These are phyloP conservation scores for Zosterops hypoxanthus DNA, from an alignment of 2,113 vertebrate species.

Conservation along the genomic window DNA sequence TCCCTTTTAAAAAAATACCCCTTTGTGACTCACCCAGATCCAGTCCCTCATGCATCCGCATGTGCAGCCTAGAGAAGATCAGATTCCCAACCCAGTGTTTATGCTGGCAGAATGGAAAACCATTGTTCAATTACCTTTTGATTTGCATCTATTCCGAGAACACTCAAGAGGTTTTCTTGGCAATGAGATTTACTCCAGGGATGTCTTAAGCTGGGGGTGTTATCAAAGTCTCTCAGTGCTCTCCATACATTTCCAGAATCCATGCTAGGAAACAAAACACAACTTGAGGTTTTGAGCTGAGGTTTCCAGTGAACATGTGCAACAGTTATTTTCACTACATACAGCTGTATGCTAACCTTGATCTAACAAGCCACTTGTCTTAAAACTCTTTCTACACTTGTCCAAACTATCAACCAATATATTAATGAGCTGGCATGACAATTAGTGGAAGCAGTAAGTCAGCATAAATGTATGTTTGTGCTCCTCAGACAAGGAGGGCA, in stretches of 20 bases:
- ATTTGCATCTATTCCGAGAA: constrained; percentile 71
- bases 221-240: constrained; percentile 53
- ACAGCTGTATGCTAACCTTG: not conserved
- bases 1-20: not conserved
- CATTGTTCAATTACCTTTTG: constrained; percentile 56
- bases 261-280: constrained; percentile 57
- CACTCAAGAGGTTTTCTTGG: constrained; percentile 62
- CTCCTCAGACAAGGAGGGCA: not conserved
- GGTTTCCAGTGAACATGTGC: not conserved
- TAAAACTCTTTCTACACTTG: not conserved
- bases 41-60: not conserved
- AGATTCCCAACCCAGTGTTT: not conserved
- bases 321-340: not conserved
- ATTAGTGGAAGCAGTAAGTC: not conserved
- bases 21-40: not conserved
- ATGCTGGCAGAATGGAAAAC: not conserved
- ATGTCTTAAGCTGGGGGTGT: not conserved
- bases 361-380: not conserved
- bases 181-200: constrained; percentile 63
- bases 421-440: not conserved
- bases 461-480: not conserved
- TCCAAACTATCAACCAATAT: not conserved
- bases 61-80: not conserved
- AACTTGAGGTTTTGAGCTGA: not conserved
- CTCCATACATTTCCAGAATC: constrained; percentile 66